phyloP scores from a whole-genome alignment of 2,888 invertebrate genomes.

The Cacoxenus indagator region DNA sequence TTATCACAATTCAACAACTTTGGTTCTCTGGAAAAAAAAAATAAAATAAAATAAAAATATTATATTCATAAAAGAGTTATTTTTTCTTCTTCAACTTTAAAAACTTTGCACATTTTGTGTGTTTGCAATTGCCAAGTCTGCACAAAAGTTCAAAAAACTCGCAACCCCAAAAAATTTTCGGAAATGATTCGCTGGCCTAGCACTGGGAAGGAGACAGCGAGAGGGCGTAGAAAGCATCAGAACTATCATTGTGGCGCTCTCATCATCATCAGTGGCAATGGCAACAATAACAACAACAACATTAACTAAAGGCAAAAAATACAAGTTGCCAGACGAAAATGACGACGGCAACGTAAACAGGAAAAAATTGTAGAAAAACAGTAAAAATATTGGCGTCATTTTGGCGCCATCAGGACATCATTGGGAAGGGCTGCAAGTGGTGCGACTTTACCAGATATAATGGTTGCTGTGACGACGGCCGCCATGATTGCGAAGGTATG shows the following conservation, averaged over 20 bases:
- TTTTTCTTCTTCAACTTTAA: neutral
- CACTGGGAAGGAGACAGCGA: neutral
- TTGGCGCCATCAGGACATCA: constrained; percentile 37
- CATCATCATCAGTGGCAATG: constrained; percentile 12
- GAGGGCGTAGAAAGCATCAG: neutral
- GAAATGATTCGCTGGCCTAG: neutral
- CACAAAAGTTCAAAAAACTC: constrained; percentile 10
- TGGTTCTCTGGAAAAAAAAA: too few relatives aligned
- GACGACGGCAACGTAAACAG: constrained; percentile 8
- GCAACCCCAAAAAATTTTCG: neutral
- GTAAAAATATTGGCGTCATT: constrained; percentile 52
- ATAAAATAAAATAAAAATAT: too few relatives aligned
- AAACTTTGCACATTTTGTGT: constrained; percentile 8
- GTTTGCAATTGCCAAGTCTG: constrained; percentile 9
- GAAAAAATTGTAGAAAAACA: constrained; percentile 21
- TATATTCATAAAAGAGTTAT: too few relatives aligned
- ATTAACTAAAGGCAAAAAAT: neutral
- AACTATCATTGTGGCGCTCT: constrained; percentile 15
- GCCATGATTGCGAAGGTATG: neutral
- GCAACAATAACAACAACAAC: neutral
- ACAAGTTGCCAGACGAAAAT: neutral
- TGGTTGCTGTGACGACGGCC: neutral
- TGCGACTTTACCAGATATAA: neutral
- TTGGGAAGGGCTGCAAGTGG: neutral
- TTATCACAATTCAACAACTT: too few relatives aligned